Evolutionary conservation across 2,888 invertebrate species (phyloP), one percentile per base, ranked within the genome.

Genomic region (Furcula furcula): DNA sequence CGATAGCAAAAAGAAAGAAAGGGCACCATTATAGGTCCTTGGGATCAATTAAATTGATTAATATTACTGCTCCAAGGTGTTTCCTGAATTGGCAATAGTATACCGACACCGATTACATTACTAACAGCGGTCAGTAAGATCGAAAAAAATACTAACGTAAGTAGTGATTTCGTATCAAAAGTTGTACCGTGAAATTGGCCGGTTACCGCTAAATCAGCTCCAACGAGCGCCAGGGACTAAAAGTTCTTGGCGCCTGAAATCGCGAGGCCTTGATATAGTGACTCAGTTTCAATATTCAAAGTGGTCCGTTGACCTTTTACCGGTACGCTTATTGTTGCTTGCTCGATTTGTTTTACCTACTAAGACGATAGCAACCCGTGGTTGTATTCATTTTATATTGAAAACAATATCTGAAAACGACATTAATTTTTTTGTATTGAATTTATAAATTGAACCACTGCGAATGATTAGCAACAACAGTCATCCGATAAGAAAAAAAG

Each of bases 221-320:
- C 46, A 44, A 40, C 52, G 55, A 47, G 36, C 54, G 41, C 49
- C 52, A 52, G 55, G 60, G 42, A 54, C 49, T 54, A 61, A 54
- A 67, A 54, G 58, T 64, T 40, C 57, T 62, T 60, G 45, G 45
- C 61, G 73, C 65, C 79, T 82, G 80, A 83, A 86, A 83, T 74
- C 62, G 39, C 39, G 56, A 76, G 78, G 65, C 86, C 86, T 85
- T 86, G 86, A 69, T 79, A 82, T 68, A 83, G 76, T 85, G 83
- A 86, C 86, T 87, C 81, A 81, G 80, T 84, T 85, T 76, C 79
- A 78, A 81, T 86, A 81, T 75, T 73, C 69, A 66, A 55, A 71
- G 63, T 76, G 76, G 77, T 80, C 76, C 80, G 76, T 79, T 86
- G 83, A 86, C 82, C 82, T 85, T 85, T 85, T 77, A 70, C 77